These are phyloP conservation scores for Drepanosiphum platanoidis DNA, from an alignment of 2,888 invertebrate species.

Conservation along the genomic window DNA sequence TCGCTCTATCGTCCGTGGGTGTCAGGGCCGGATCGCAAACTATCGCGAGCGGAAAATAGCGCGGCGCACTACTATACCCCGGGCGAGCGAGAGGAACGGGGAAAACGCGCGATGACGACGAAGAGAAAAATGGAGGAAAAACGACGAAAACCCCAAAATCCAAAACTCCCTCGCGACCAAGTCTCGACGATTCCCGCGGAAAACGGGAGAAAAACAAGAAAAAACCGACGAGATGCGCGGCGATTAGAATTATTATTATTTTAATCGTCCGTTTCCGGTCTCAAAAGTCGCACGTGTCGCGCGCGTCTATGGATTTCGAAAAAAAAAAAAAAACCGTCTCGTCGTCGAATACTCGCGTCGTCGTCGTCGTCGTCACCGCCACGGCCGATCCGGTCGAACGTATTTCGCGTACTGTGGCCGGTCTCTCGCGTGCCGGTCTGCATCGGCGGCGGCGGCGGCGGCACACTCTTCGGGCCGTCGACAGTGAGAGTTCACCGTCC, in stretches of 20 bases:
- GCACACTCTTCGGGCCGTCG: slow-evolving; percentile 26
- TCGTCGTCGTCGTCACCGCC: slow-evolving; percentile 23
- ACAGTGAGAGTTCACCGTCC: slow-evolving; percentile 60
- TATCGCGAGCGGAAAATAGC: no score
- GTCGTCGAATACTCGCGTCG: no score
- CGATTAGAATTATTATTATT: neutral
- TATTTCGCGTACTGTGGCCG: slow-evolving; percentile 53
- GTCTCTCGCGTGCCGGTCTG: slow-evolving; percentile 21
- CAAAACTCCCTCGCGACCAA: no score
- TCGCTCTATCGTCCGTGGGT: no score
- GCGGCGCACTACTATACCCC: no score
- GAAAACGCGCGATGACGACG: neutral
- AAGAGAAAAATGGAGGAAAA: neutral
- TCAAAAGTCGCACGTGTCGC: slow-evolving; percentile 11
- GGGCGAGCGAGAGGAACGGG: no score
- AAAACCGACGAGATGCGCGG: neutral
- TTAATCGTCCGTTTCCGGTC: neutral
- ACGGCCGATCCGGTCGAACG: slow-evolving; percentile 56
- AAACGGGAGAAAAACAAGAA: neutral
- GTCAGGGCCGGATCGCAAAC: no score
- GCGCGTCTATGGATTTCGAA: neutral
- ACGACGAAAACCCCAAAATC: neutral
- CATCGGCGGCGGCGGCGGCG: neutral
- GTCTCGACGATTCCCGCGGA: neutral
- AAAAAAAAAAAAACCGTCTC: neutral